A percentile compares a stretch with the other conserved stretches of the same genome.
These are phyloP conservation scores for Corythornis leucogaster DNA, from an alignment of 2,797 vertebrate species.

Conservation along the genomic window DNA sequence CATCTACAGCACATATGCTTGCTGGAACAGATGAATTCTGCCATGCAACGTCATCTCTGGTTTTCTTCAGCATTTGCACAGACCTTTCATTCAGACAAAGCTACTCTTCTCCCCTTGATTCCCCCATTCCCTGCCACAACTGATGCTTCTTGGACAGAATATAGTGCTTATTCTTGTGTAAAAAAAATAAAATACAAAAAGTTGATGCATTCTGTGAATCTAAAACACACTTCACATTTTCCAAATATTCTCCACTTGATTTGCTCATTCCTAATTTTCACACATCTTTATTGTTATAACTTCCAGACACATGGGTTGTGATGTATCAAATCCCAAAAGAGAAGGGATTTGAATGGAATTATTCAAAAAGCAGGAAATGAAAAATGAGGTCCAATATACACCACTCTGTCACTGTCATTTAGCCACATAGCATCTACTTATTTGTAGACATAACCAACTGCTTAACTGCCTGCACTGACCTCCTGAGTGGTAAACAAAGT, in stretches of 20 bases:
- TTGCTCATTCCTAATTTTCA: slow-evolving; percentile 26
- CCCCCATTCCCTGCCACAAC: neutral
- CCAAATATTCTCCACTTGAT: neutral
- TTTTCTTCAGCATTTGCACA: slow-evolving; percentile 50
- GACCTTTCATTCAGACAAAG: slow-evolving; percentile 29
- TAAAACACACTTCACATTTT: slow-evolving; percentile 25
- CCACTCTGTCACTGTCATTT: neutral
- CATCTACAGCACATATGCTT: slow-evolving; percentile 50
- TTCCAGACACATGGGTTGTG: neutral
- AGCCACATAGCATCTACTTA: neutral
- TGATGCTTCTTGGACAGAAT: neutral
- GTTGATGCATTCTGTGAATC: neutral
- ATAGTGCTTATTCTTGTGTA: neutral
- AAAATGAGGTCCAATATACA: slow-evolving; percentile 26
- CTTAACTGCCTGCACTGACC: neutral
- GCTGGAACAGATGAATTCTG: slow-evolving; percentile 64
- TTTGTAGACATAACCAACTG: neutral
- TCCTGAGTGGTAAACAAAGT: slow-evolving; percentile 13
- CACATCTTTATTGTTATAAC: neutral
- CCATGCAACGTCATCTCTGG: slow-evolving; percentile 41
- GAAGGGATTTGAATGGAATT: slow-evolving; percentile 21
- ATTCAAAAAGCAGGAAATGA: slow-evolving; percentile 14
- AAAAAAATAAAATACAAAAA: neutral
- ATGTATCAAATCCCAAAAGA: slow-evolving; percentile 17
- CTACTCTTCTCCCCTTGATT: neutral